Evolutionary conservation across 1,140 invertebrate genomes (phyloP), one percentile per base, ranked within the genome.

Genomic region (Pogonus chalceus): DNA sequence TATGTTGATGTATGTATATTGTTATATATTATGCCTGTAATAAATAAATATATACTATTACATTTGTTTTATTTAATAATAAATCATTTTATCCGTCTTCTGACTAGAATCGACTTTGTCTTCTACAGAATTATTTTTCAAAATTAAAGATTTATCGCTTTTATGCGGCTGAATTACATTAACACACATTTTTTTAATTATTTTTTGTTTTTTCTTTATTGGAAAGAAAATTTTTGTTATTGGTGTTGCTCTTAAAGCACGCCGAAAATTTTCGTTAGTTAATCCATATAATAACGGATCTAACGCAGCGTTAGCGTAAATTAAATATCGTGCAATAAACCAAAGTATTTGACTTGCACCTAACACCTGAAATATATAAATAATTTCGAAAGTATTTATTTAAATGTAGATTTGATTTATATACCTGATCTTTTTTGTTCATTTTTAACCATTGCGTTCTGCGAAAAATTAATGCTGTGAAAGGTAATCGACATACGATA

Each of bases 221-320:
- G 47, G 22, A 43, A 43, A 49, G 21, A 23, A 49, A 9, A 22
- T 22, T 22, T 69, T 69, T 3, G 73, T 55, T 1, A 72, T 63
- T 0, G 72, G 68, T 12, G 73, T 78, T 10, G 71, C 63, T 18
- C 72, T 69, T 62, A 83, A 81, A 39, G 82, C 82, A 53, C 74
- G 76, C 16, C 76, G 64, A 58, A 87, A 81, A 59, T 80, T 79
- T 23, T 79, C 75, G 59, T 86, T 87, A 9, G 78, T 85, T 24
- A 82, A 79, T 12, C 83, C 84, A 56, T 87, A 88, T 35, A 88
- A 80, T 1, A 88, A 65, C 0, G 86, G 86, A 68, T 88, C 87
- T 43, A 87, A 70, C 4, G 83, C 83, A 20, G 82, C 79, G 64
- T 86, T 87, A 2, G 80, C 56, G 43, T 83, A 81, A 56, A 86